Evolutionary conservation across 2,797 vertebrate species (phyloP), one percentile per base, ranked within the genome.

Genomic region (Macroramphosus scolopax): DNA sequence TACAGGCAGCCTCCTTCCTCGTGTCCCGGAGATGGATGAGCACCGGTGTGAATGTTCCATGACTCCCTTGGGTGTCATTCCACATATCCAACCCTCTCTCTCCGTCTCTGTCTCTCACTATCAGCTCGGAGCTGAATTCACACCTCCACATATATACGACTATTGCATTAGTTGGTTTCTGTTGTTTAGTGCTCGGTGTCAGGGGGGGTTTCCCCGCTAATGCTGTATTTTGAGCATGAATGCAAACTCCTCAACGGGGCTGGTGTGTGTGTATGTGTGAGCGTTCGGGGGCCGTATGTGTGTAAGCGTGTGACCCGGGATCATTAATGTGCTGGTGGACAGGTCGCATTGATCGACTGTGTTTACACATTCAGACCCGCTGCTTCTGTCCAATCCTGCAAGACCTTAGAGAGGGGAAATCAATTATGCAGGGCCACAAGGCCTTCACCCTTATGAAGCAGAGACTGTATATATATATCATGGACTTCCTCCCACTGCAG

Each of bases 21-120:
- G 49, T 82, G 78, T 84, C 69, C 68, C n/a, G 5, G 62, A 78
- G 81, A 85, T 78, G 62, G 78, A 87, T 82, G 77, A 78, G 62
- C 57, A 60, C 59, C 38, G 39, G 57, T 72, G 67, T 62, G 72
- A 80, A 77, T 65, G 74, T 60, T 70, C 75, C 72, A 51, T 18
- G 12, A 52, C 47, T 84, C 81, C 75, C 79, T 34, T 50, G 77
- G 75, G 82, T 72, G 58, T 53, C 54, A 63, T 79, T 72, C 50
- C 51, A 72, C 57, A 70, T 72, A 50, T 55, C 52, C 58, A 54
- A 29, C 70, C 59, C 60, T 48, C 51, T 44, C 36, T 45, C 17
- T 8, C 15, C 12, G 57, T 55, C 45, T 37, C 26, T 57, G 28
- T 41, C 43, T 62, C 62, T 53, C 63, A 48, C 39, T 55, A 51